Conservation (phyloP, 2,888 invertebrate species). For the Flexamia atlantica region DNA sequence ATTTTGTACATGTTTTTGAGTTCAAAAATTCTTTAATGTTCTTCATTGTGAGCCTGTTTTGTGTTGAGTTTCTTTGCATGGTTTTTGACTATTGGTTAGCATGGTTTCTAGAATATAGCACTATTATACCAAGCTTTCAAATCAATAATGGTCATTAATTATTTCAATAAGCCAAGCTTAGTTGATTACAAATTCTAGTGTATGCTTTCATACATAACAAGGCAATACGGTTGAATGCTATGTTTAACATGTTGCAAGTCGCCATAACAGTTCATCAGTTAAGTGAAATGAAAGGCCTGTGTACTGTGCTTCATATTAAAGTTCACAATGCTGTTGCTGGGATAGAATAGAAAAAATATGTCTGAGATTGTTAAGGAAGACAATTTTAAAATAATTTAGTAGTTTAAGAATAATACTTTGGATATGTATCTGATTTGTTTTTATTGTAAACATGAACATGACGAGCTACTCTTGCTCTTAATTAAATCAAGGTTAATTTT, state of each 20-base stretch:
- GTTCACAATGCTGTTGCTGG: too few species aligned
- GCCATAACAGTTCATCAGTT: background rate
- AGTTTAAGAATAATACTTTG: too few species aligned
- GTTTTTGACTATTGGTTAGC: slow-evolving; percentile 6
- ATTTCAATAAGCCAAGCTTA: background rate
- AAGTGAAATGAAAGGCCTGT: too few species aligned
- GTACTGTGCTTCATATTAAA: too few species aligned
- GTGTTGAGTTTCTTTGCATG: slow-evolving; percentile 25
- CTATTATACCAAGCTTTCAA: background rate
- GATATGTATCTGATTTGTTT: too few species aligned
- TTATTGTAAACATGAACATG: too few species aligned
- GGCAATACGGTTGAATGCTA: background rate
- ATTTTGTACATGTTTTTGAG: too few species aligned
- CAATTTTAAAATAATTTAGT: too few species aligned
- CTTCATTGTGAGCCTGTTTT: slow-evolving; percentile 15
- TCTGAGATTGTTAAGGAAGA: too few species aligned
- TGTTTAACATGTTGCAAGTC: background rate
- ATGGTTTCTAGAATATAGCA: slow-evolving; percentile 41
- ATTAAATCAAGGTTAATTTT: too few species aligned
- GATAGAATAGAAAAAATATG: too few species aligned
- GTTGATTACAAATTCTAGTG: background rate
- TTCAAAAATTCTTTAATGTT: background rate
- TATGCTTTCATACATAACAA: background rate
- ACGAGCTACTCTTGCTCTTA: too few species aligned
- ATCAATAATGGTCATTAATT: background rate